phyloP scores from a whole-genome alignment of 1,140 invertebrate genomes.

The Schlechtendalia chinensis region DNA sequence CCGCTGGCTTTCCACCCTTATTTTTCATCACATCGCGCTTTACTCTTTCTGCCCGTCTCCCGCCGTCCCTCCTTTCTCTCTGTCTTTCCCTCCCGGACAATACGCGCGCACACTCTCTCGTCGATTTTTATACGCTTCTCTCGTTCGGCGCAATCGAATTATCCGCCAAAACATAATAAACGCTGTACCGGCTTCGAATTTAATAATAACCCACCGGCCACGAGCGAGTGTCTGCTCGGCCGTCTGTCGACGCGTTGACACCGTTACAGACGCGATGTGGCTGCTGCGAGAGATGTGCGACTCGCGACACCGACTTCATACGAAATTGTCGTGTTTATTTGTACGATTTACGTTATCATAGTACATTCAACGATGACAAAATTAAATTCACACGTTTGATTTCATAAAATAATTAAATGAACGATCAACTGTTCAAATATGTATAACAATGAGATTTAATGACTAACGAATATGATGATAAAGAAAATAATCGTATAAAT shows the following conservation, averaged over 20 bases:
- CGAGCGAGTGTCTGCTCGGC: neutral
- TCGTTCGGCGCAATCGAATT: constrained; percentile 29
- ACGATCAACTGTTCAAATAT: too few species aligned
- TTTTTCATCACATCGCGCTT: constrained; percentile 16
- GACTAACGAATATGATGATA: too few species aligned
- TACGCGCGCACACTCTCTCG: too few species aligned
- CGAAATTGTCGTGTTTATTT: too few species aligned
- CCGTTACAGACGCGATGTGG: neutral
- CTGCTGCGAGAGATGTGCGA: too few species aligned
- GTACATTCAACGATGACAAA: too few species aligned
- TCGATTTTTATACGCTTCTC: neutral
- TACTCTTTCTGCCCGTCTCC: neutral
- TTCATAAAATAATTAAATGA: too few species aligned
- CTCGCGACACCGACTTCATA: too few species aligned
- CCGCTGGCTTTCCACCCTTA: constrained; percentile 1
- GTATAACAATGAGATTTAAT: too few species aligned
- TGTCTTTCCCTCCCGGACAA: neutral
- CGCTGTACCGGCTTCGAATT: constrained; percentile 1
- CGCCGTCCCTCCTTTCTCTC: neutral
- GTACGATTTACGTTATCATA: too few species aligned
- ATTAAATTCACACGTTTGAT: too few species aligned
- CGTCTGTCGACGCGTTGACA: neutral
- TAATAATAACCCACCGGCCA: neutral
- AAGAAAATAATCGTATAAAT: too few species aligned
- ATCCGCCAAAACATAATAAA: neutral